These are phyloP conservation scores for Chaenocephalus aceratus DNA, from an alignment of 2,113 vertebrate genomes.

Conservation along the genomic window DNA sequence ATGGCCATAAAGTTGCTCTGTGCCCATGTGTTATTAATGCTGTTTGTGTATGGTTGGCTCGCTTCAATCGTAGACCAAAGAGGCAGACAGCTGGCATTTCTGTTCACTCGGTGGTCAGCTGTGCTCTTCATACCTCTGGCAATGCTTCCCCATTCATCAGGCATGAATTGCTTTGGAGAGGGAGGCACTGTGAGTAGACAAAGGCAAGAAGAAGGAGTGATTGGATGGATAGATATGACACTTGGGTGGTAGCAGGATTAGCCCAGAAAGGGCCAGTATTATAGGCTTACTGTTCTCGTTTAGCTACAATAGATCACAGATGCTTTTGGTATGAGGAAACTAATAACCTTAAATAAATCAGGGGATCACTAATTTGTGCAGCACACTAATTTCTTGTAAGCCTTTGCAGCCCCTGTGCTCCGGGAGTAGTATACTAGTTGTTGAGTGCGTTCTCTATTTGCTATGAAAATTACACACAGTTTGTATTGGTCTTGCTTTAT, in stretches of 20 bases:
- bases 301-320: neutral
- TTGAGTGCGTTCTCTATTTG: neutral
- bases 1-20: slow-evolving; percentile 52
- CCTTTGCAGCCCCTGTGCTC: neutral
- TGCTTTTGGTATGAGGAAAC: neutral
- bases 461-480: too few relatives aligned
- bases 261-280: neutral
- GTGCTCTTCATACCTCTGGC: slow-evolving; percentile 63
- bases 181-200: slow-evolving; percentile 26
- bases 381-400: neutral
- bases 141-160: slow-evolving; percentile 59
- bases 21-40: slow-evolving; percentile 39
- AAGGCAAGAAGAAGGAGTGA: neutral
- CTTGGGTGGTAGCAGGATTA: neutral
- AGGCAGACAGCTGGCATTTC: slow-evolving; percentile 58
- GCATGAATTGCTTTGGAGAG: slow-evolving; percentile 44
- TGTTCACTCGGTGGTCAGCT: slow-evolving; percentile 62
- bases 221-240: slow-evolving; percentile 16
- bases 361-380: neutral
- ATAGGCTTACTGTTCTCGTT: neutral
- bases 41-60: slow-evolving; percentile 22
- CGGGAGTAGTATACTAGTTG: neutral
- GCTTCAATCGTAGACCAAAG: slow-evolving; percentile 52
- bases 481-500: too few relatives aligned
- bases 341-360: neutral